Percentiles rank a stretch among this genome's conserved stretches.
Conservation (phyloP, 2,797 vertebrate genomes). For the Varecia variegata region DNA sequence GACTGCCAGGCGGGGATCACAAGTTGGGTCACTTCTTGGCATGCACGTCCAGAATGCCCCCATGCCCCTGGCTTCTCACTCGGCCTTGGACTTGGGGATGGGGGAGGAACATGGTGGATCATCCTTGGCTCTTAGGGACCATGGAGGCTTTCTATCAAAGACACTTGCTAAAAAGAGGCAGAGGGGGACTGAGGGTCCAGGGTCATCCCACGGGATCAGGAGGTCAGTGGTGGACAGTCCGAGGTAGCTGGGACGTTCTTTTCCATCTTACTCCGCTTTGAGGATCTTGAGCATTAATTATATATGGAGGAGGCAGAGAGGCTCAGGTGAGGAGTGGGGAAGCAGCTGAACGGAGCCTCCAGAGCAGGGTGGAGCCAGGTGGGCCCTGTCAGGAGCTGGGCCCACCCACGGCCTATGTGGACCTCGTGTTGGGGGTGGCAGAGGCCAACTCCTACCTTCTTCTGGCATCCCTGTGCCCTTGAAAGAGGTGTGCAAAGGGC, state of each 20-base stretch:
- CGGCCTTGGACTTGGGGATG: not conserved
- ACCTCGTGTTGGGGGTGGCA: not conserved
- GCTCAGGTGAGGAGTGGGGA: not conserved
- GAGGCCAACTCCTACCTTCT: not conserved
- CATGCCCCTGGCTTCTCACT: not conserved
- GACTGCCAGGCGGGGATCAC: not conserved
- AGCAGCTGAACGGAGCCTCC: not conserved
- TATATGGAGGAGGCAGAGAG: not conserved
- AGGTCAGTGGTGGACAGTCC: not conserved
- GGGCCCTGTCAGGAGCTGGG: not conserved
- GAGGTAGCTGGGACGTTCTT: not conserved
- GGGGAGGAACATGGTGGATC: not conserved
- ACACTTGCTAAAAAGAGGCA: not conserved
- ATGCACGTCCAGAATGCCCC: accelerated
- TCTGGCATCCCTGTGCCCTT: not conserved
- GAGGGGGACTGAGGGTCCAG: not conserved
- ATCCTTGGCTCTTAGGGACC: not conserved
- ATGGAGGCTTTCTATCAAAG: not conserved
- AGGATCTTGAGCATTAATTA: not conserved
- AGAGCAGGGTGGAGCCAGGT: not conserved
- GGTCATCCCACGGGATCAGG: not conserved
- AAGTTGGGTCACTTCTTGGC: not conserved
- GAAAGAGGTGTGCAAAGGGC: accelerated
- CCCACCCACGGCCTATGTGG: not conserved
- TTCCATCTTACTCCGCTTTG: not conserved